phyloP scores from a whole-genome alignment of 2,113 vertebrate genomes.

The Entosphenus tridentatus region DNA sequence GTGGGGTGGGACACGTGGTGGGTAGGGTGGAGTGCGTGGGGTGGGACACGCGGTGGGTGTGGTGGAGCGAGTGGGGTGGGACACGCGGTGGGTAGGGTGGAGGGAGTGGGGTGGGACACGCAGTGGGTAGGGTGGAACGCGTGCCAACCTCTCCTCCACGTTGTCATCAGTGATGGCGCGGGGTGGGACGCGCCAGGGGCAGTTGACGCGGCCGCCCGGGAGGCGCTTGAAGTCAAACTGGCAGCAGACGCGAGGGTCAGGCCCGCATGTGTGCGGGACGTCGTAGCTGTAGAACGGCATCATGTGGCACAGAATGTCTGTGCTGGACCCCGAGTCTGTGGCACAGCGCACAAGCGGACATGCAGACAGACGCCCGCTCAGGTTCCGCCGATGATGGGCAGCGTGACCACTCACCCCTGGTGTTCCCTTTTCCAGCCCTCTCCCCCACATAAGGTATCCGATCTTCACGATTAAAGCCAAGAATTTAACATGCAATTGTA shows the following conservation, averaged over 20 bases:
- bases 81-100: not conserved
- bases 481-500: too few relatives aligned
- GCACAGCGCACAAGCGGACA: too few relatives aligned
- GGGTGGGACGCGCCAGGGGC: conserved; percentile 57
- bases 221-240: conserved; percentile 86
- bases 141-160: conserved; percentile 38
- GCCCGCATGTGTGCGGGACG: conserved; percentile 72
- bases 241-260: conserved; percentile 70
- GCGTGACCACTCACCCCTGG: too few relatives aligned
- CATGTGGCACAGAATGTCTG: conserved; percentile 83
- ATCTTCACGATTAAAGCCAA: too few relatives aligned
- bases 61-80: too few relatives aligned
- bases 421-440: too few relatives aligned
- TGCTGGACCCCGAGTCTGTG: conserved; percentile 13
- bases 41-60: too few relatives aligned
- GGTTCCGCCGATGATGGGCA: too few relatives aligned
- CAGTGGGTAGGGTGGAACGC: not conserved
- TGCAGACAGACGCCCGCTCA: too few relatives aligned
- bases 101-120: not conserved
- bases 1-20: too few relatives aligned
- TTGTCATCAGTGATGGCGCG: conserved; percentile 52
- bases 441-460: too few relatives aligned
- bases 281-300: conserved; percentile 98
- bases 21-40: too few relatives aligned
- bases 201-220: conserved; percentile 47